phyloP scores from a whole-genome alignment of 2,113 vertebrate species.

The Dipodomys merriami region DNA sequence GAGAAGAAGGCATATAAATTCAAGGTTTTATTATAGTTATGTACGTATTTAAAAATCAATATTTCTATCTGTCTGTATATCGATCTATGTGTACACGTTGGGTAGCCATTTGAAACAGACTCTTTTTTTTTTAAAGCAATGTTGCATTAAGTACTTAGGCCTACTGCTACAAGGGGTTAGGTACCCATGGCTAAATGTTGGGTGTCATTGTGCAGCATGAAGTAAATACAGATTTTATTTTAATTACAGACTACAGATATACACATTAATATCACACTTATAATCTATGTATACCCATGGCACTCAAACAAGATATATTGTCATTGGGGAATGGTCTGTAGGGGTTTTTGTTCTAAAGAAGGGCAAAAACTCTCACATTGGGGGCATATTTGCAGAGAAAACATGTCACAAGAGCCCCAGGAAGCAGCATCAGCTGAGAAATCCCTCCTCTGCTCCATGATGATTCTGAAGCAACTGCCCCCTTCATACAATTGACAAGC shows the following conservation, averaged over 20 bases:
- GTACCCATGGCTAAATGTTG: not conserved
- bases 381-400: not conserved
- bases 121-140: slow-evolving; percentile 51
- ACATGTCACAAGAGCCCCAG: not conserved
- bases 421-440: not conserved
- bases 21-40: slow-evolving; percentile 72
- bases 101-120: slow-evolving; percentile 58
- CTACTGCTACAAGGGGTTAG: slow-evolving; percentile 4
- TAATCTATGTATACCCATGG: not conserved
- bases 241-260: not conserved
- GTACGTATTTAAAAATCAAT: slow-evolving; percentile 76
- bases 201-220: not conserved
- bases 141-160: slow-evolving; percentile 5
- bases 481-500: slow-evolving; percentile 51
- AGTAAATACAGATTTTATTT: not conserved
- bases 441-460: not conserved
- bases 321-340: not conserved
- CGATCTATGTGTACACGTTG: slow-evolving; percentile 47
- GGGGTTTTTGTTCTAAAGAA: not conserved
- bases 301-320: not conserved
- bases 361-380: not conserved
- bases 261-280: not conserved
- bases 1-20: slow-evolving; percentile 60
- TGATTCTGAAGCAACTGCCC: slow-evolving; percentile 13
- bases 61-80: slow-evolving; percentile 73